Evolutionary conservation across 2,113 vertebrate species (phyloP).

Genomic region (Bambusicola thoracicus): DNA sequence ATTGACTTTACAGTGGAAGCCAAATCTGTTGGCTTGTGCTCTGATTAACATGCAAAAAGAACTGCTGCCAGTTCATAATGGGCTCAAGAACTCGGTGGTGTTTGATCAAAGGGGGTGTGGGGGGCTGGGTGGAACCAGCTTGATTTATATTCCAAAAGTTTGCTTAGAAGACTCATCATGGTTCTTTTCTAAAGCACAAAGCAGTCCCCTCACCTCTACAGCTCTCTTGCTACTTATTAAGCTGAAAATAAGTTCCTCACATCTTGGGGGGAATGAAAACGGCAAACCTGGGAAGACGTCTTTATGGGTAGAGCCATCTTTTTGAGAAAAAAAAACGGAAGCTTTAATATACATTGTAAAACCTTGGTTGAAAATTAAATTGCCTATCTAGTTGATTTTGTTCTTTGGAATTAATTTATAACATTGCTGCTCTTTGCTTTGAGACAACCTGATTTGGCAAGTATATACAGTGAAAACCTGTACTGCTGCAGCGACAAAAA

Average conservation of each 20-base stretch:
- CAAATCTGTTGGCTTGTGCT: conserved; percentile 3
- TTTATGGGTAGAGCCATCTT: neutral
- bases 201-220: neutral
- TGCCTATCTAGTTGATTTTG: neutral
- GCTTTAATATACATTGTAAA: neutral
- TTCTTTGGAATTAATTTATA: conserved; percentile 14
- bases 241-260: neutral
- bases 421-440: conserved; percentile 2
- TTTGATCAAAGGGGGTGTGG: neutral
- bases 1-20: neutral
- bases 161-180: neutral
- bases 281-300: neutral
- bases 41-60: neutral
- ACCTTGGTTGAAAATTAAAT: neutral
- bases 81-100: neutral
- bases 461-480: neutral
- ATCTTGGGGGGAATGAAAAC: neutral
- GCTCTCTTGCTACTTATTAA: neutral
- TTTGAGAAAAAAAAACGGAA: neutral
- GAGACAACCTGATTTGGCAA: conserved; percentile 13
- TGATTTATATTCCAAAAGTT: neutral
- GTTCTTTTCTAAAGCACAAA: neutral
- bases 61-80: neutral
- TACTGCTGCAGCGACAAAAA: conserved; percentile 26
- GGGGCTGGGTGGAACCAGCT: neutral